A percentile compares a stretch with the other conserved stretches of the same genome.
phyloP scores from a whole-genome alignment of 2,113 vertebrate genomes.

The Ceyx cyanopectus region DNA sequence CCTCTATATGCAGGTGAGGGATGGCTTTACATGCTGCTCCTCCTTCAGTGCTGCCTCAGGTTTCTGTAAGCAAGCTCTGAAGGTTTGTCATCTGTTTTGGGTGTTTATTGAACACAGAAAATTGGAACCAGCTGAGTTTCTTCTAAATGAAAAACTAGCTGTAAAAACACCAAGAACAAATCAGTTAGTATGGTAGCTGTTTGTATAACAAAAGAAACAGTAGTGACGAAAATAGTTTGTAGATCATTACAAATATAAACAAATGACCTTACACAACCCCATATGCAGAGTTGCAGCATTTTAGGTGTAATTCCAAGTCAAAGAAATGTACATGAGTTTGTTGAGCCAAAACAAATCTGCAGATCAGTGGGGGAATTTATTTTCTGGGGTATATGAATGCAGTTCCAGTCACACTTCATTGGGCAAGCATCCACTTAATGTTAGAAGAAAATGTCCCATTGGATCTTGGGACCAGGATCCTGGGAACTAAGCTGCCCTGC shows the following conservation, averaged over 20 bases:
- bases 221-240: not conserved
- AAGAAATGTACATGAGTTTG: not conserved
- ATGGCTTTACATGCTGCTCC: not conserved
- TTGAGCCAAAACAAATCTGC: not conserved
- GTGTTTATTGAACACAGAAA: not conserved
- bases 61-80: not conserved
- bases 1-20: not conserved
- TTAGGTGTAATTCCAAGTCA: not conserved
- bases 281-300: not conserved
- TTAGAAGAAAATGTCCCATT: not conserved
- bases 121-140: not conserved
- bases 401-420: not conserved
- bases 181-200: not conserved
- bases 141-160: not conserved
- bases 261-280: not conserved
- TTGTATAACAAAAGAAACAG: constrained; percentile 1
- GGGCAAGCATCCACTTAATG: not conserved
- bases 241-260: not conserved
- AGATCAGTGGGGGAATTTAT: not conserved
- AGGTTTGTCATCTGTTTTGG: not conserved
- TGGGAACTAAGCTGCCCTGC: not conserved
- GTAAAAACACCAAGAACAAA: not conserved
- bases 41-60: not conserved
- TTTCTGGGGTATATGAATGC: not conserved
- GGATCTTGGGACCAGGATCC: not conserved